These are phyloP conservation scores for Thryonomys swinderianus DNA, from an alignment of 2,113 vertebrate genomes.

Conservation along the genomic window DNA sequence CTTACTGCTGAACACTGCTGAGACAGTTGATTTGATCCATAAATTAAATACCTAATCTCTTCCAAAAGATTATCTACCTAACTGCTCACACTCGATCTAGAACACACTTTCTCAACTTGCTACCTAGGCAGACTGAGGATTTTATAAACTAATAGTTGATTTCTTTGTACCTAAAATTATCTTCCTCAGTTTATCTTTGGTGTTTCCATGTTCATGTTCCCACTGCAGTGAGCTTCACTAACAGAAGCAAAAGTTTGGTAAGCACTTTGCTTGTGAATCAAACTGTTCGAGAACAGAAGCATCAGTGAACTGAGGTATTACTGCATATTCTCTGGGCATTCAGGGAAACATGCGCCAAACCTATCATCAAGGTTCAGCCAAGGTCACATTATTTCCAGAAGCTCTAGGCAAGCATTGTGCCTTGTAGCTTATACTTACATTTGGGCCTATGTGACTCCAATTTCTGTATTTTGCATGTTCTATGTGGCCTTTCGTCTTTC, in stretches of 20 bases:
- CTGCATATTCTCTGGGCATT: no score
- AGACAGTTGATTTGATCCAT: background rate
- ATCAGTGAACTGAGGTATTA: no score
- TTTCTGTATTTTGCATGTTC: background rate
- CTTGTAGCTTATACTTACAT: background rate
- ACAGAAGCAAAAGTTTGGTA: no score
- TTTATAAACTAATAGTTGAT: background rate
- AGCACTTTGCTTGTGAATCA: no score
- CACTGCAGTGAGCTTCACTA: no score
- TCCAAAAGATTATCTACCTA: background rate
- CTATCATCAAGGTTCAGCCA: no score
- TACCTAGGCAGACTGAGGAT: background rate
- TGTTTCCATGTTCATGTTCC: no score
- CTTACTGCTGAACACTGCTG: background rate
- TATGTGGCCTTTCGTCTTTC: background rate
- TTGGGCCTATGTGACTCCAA: background rate
- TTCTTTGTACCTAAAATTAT: background rate
- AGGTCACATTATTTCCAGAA: no score
- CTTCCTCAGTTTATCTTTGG: background rate
- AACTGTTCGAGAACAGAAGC: no score
- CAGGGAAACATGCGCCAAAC: no score
- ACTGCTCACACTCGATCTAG: background rate
- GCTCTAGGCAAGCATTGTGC: no score
- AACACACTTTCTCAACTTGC: background rate
- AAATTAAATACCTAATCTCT: background rate